Percentiles rank a stretch among this genome's conserved stretches.
Evolutionary conservation across 2,888 invertebrate genomes (phyloP).

Genomic region (Rotaria magnacalcarata): DNA sequence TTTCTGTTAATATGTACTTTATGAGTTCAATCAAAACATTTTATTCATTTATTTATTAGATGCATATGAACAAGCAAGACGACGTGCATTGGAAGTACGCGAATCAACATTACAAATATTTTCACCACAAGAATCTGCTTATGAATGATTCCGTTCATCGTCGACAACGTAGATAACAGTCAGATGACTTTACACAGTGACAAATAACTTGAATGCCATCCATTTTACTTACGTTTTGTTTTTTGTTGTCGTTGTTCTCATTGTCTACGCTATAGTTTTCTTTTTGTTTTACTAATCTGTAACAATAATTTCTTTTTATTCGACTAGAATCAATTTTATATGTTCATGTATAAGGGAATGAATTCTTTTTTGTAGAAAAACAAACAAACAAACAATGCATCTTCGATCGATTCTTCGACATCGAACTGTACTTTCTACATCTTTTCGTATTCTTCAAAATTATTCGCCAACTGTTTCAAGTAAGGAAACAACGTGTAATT

Average conservation of each 20-base stretch:
- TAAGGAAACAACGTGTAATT: background rate
- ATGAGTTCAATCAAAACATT: too few species aligned
- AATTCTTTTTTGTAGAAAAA: background rate
- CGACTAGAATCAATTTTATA: background rate
- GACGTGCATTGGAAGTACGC: background rate
- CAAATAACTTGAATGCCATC: background rate
- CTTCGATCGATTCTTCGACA: slow-evolving; percentile 2
- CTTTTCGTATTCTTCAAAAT: background rate
- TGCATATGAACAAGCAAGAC: slow-evolving; percentile 19
- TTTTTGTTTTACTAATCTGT: background rate
- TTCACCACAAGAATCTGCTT: background rate
- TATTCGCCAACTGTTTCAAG: background rate
- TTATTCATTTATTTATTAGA: background rate
- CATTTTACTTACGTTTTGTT: background rate
- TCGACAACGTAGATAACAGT: background rate
- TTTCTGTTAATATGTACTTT: too few species aligned
- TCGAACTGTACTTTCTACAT: background rate
- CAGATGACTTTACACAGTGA: background rate
- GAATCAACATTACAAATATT: slow-evolving; percentile 30
- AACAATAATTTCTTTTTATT: background rate
- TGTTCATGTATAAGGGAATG: background rate
- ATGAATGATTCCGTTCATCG: background rate
- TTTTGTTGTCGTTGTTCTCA: background rate
- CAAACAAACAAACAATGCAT: background rate
- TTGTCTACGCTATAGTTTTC: background rate